A percentile compares a stretch with the other conserved stretches of the same genome.
Conservation (phyloP, 1,140 invertebrate species). For the honey bee (Apis mellifera) region Amel_HAv3.1 CM009939.2:7532501-7533000, state of each 20-base stretch:
- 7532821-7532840: not conserved
- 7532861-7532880: not conserved
- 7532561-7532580: conserved; percentile 31
- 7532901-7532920: no score
- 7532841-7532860: not conserved
- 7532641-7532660: conserved; percentile 33
- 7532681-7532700: conserved; percentile 77
- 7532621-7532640: conserved; percentile 8
- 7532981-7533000: not conserved
- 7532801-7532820: not conserved
- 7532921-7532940: no score
- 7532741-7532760: conserved; percentile 79
- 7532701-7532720: conserved; percentile 68
- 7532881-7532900: no score
- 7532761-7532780: conserved; percentile 76
- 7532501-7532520: not conserved
- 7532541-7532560: conserved; percentile 54
- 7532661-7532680: conserved; percentile 67
- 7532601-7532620: conserved; percentile 36
- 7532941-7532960: no score
- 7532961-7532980: not conserved
- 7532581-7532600: not conserved
- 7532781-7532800: not conserved
- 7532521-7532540: conserved; percentile 64
- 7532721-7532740: conserved; percentile 73